Evolutionary conservation across 2,888 invertebrate species (phyloP), one percentile per base, ranked within the genome.

Genomic region (Belgica antarctica): DNA sequence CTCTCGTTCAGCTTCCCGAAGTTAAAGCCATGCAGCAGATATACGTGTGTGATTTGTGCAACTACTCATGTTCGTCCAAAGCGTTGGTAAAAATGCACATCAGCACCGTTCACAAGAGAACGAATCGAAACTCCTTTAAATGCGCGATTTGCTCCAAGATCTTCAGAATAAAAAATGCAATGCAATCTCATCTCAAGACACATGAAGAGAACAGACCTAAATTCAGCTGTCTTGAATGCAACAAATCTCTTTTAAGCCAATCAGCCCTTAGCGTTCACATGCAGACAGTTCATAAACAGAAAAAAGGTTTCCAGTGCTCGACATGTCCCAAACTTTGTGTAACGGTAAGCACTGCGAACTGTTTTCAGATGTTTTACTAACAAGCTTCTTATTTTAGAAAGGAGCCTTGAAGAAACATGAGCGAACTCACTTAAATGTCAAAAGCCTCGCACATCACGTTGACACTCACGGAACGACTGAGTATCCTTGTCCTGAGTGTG

Each of bases 351-450:
- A 31, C 12, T n/a, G 7, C 34, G 8, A 62, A 62, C 1, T 62
- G 12, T 22, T n/a, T 34, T 62, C 24, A n/a, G 8, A 47, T 47
- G 7, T 12, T 8, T 8, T 12, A 41, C 3, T 41, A 31, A 31
- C 31, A 31, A 31, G n/a, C 10, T 31, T 31, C 10, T 31, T 31
- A 47, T 65, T 65, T 65, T 8, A 65, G 65, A 65, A 65, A 65
- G 65, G 65, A 22, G 52, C 68, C 3, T 25, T 68, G 1, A 57
- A 22, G 1, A 34, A 68, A 31, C 68, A 68, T 52, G 22, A 28
- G 5, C 31, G 31, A 17, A 31, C 15, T n/a, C 68, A 68, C 25
- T 52, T 31, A 57, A 19, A 19, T 8, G 12, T 22, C 8, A 57
- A 57, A 12, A 12, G 27, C 5, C 68, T 68, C 4, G 12, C 57